Evolutionary conservation across 2,888 invertebrate species (phyloP).

Genomic region (Zaprionus obscuricornis): DNA sequence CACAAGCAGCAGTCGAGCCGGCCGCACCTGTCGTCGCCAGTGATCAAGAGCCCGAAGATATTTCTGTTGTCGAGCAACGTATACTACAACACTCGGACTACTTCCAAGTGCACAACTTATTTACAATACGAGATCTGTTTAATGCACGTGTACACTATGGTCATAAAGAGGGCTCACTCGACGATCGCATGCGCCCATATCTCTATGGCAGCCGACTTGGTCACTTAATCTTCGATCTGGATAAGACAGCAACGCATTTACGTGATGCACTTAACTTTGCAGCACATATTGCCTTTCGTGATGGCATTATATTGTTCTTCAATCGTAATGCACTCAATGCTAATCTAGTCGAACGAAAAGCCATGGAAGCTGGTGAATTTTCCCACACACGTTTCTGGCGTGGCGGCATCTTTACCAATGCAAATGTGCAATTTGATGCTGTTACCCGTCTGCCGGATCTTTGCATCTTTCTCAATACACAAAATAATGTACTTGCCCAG

Average conservation of each 20-base stretch:
- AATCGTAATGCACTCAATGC: slow-evolving; percentile 90
- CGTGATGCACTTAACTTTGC: slow-evolving; percentile 95
- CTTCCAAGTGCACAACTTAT: slow-evolving; percentile 92
- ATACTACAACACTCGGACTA: slow-evolving; percentile 88
- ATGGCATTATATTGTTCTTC: slow-evolving; percentile 96
- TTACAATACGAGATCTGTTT: slow-evolving; percentile 95
- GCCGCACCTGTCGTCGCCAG: slow-evolving; percentile 8
- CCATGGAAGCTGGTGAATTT: slow-evolving; percentile 94
- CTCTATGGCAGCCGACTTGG: slow-evolving; percentile 95
- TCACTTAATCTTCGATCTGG: slow-evolving; percentile 95
- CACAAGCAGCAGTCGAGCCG: slow-evolving; percentile 44
- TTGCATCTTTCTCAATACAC: slow-evolving; percentile 94
- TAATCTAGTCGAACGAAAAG: slow-evolving; percentile 93
- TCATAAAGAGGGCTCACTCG: slow-evolving; percentile 94
- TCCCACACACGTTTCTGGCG: slow-evolving; percentile 94
- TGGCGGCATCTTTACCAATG: slow-evolving; percentile 93
- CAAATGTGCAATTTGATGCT: slow-evolving; percentile 91
- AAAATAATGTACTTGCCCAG: slow-evolving; percentile 89
- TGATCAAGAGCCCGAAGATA: slow-evolving; percentile 66
- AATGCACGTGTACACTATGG: slow-evolving; percentile 96
- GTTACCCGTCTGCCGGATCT: slow-evolving; percentile 96
- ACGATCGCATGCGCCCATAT: slow-evolving; percentile 95
- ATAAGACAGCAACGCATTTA: slow-evolving; percentile 93
- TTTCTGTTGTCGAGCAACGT: slow-evolving; percentile 71
- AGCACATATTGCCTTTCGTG: slow-evolving; percentile 95